Conservation (phyloP, 1,140 invertebrate species). For the Cheumatopsyche charites region DNA sequence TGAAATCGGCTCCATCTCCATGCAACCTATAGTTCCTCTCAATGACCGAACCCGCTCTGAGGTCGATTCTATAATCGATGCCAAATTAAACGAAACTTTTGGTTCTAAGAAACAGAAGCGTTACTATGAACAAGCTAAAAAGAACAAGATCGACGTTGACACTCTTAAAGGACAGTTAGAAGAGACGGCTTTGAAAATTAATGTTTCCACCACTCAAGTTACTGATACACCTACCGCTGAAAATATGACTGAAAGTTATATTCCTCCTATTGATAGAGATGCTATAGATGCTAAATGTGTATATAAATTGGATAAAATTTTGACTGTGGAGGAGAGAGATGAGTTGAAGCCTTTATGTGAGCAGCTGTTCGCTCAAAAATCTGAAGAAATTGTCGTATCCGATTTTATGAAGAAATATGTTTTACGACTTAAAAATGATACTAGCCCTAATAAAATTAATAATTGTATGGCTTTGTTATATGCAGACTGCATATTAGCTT, state of each 20-base stretch:
- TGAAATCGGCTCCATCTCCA: constrained; percentile 35
- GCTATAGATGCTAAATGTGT: constrained; percentile 52
- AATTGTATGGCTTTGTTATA: constrained; percentile 38
- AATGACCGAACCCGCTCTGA: background rate
- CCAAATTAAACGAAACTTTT: constrained; percentile 56
- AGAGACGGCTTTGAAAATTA: constrained; percentile 48
- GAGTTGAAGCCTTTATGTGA: constrained; percentile 29
- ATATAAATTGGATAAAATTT: constrained; percentile 56
- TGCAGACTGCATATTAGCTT: constrained; percentile 44
- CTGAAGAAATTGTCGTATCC: constrained; percentile 23
- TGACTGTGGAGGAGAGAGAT: constrained; percentile 50
- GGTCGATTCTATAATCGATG: background rate
- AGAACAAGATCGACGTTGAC: constrained; percentile 54
- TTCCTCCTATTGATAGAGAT: constrained; percentile 54
- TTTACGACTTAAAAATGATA: constrained; percentile 10
- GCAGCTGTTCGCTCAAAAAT: constrained; percentile 19
- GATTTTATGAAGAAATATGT: constrained; percentile 40
- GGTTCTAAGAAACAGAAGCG: constrained; percentile 58
- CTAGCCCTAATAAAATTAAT: background rate
- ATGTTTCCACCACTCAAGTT: background rate
- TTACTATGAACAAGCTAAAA: constrained; percentile 56
- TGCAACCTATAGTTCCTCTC: constrained; percentile 28
- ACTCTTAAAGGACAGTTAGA: constrained; percentile 55
- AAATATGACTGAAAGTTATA: constrained; percentile 29
- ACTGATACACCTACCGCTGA: background rate